Base-by-base conservation (phyloP, 2,888 invertebrate genomes). In the Drosophila siamana region DNA sequence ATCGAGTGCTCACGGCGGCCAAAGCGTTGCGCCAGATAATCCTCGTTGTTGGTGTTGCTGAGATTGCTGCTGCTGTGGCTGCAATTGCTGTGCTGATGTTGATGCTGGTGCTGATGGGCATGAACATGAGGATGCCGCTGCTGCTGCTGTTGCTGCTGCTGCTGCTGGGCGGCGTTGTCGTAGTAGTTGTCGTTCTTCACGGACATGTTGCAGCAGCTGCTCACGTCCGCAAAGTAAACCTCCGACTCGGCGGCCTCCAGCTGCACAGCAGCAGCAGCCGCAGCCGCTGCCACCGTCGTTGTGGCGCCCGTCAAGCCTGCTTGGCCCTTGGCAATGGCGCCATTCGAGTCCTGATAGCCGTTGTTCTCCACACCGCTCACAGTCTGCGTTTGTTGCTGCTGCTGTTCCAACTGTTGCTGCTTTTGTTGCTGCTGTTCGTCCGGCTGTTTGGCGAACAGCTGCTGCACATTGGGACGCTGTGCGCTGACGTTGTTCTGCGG, bases 201-300 rank as follows among this genome's bases (percentile, higher is more conserved):
- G 3, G 95, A 95, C 50, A 95, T 95, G 84, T 96, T 96, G 85
- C 96, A 97, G 85, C 97, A 97, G 64, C 96, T 96, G 24, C 96
- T 96, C 0, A 96, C 97, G 79, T 97, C 97, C 0, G 96, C 97
- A 86, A 97, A 97, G 89, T 97, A 97, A 0, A 97, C 95, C 89
- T 97, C 97, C 0, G 96, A 96, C 87, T 97, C 97, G 0, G 96
- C 94, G 16, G 95, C 94, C 86, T 95, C 95, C 51, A 75, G 38
- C 33, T 33, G 16, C 63, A 56, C 54, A 13, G n/a, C 38, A 9
- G 19, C 46, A 4, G 15, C 56, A 1, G 50, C 26, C 26, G 50
- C 26, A 26, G 40, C 16, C 43, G n/a, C 68, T 3, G 46, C 26
- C 7, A 26, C 9, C 1, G 33, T 13, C 9, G 15, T 4, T 9